These are phyloP conservation scores for Thaleichthys pacificus DNA, from an alignment of 2,797 vertebrate species.

Conservation along the genomic window DNA sequence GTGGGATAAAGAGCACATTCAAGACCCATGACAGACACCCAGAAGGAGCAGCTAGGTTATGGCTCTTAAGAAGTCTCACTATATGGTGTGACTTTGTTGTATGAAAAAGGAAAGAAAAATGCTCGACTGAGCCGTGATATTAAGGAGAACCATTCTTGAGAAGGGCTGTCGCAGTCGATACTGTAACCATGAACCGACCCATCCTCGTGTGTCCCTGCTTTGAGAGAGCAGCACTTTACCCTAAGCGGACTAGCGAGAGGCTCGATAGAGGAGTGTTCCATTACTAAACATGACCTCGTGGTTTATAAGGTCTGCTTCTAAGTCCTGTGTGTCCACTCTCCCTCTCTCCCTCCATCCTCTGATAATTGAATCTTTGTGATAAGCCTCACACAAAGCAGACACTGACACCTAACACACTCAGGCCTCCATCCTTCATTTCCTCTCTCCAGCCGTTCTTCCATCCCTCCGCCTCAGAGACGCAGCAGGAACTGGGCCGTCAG, in stretches of 20 bases:
- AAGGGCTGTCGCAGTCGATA: too few species aligned
- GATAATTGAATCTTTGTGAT: neutral
- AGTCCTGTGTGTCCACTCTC: neutral
- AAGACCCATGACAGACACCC: too few species aligned
- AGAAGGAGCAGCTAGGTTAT: too few species aligned
- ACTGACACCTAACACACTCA: neutral
- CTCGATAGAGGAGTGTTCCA: slow-evolving; percentile 30
- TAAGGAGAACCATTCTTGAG: too few species aligned
- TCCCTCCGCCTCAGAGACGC: neutral
- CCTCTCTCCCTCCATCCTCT: neutral
- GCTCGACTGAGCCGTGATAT: too few species aligned
- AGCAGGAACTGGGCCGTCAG: neutral
- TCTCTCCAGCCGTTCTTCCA: neutral
- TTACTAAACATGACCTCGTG: slow-evolving; percentile 8
- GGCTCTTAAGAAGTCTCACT: too few species aligned
- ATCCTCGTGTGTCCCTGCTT: too few species aligned
- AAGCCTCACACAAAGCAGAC: neutral
- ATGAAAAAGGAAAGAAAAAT: too few species aligned
- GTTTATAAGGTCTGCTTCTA: too few species aligned
- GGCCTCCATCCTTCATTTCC: neutral
- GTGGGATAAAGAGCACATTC: too few species aligned
- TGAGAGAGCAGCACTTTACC: neutral
- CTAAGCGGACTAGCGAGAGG: slow-evolving; percentile 15
- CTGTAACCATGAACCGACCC: too few species aligned
- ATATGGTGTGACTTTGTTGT: too few species aligned